Evolutionary conservation across 2,113 vertebrate genomes (phyloP), one percentile per base, ranked within the genome.

Genomic region (Natator depressus): DNA sequence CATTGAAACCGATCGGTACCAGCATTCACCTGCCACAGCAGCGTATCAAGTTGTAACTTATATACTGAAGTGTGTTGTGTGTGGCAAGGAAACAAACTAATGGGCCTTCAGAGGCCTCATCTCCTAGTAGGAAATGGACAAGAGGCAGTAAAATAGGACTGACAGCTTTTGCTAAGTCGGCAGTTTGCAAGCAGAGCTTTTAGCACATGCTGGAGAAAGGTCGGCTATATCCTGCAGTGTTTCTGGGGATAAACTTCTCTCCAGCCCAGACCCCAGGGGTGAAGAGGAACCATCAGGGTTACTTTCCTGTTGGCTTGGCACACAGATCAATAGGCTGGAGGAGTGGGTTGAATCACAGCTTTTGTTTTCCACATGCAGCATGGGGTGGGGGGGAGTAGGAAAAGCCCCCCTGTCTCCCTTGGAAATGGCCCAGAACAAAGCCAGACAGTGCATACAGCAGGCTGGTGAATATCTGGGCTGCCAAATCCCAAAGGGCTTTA

Each of bases 1-100:
- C 88, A 24, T n/a, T 42, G 88, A 84, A 93, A 86, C 84, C 49
- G 59, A 95, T 94, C 75, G 0, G 2, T 88, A 75, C 83, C 72
- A 31, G 65, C 54, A 3, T 65, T 94, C 89, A 97, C 95, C 93
- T 95, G 95, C 94, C 13, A 65, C 93, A 94, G 91, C 80, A 69
- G 84, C 7, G 87, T 76, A 75, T 80, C 35, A 59, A n/a, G 75
- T 1, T 0, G 80, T 19, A 49, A 72, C 80, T 78, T n/a, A 54
- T n/a, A 49, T 24, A 31, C 51, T 10, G 19, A 9, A 27, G 53
- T 16, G 31, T 24, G 31, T 0, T 0, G 42, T 65, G 62, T 0
- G 0, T 42, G 65, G 62, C 82, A 82, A 3, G 84, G 62, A 51
- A 84, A 53, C 3, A 8, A 90, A 72, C 47, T 53, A 16, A 89